Conservation (phyloP, 2,113 vertebrate genomes). For the Ciconia maguari region DNA sequence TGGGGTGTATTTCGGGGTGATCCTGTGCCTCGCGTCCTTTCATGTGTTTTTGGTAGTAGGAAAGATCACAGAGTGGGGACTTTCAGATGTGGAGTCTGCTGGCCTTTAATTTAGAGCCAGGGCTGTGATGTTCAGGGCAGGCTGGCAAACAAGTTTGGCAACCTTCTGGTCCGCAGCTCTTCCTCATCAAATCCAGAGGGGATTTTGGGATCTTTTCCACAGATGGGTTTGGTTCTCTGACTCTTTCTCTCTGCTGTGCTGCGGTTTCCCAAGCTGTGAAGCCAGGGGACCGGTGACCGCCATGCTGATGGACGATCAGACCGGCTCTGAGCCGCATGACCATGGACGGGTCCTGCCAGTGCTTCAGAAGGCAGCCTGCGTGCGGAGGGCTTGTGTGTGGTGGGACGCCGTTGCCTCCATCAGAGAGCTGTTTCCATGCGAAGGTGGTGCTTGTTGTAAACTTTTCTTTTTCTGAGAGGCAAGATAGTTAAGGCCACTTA, state of each 20-base stretch:
- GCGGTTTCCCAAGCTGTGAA: not conserved
- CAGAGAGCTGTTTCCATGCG: not conserved
- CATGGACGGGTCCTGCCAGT: fast-evolving
- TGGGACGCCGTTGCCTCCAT: not conserved
- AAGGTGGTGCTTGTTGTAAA: not conserved
- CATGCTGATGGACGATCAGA: fast-evolving
- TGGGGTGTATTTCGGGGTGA: not conserved
- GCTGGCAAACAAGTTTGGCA: not conserved
- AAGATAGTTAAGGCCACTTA: not conserved
- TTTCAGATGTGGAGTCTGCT: not conserved
- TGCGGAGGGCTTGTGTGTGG: fast-evolving
- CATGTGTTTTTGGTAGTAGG: not conserved
- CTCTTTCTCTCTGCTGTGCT: not conserved
- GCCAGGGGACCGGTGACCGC: not conserved
- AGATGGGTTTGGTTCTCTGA: not conserved
- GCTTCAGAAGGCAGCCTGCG: not conserved
- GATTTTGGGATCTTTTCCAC: not conserved
- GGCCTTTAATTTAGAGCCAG: not conserved
- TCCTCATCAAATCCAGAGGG: not conserved
- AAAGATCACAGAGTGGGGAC: not conserved
- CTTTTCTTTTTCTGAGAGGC: not conserved
- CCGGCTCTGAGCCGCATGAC: fast-evolving
- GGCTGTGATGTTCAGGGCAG: not conserved
- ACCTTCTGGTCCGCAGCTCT: not conserved
- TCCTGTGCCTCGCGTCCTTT: not conserved